Base-by-base conservation (phyloP, 2,113 vertebrate species). In the Hippocampus comes region DNA sequence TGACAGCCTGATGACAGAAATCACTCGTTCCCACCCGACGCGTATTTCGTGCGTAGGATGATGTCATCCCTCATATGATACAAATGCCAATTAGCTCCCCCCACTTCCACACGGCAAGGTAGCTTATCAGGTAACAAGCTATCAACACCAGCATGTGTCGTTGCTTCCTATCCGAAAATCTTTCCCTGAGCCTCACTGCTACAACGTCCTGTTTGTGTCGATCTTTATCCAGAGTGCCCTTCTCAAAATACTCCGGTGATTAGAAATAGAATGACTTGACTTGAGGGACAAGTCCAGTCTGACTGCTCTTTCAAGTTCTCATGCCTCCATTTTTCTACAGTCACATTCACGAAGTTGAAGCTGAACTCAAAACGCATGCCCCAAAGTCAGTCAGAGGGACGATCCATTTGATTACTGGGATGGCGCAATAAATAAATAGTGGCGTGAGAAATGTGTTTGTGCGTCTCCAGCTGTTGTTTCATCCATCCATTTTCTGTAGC, bases 141-240 rank as follows among this genome's bases (percentile, higher is more conserved):
- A 60, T 60, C 57, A 60, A 60, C 57, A 60, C 57, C 56, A 60
- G 57, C 57, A 60, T 60, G 25, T 30, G 57, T 60, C 25, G 7
- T 7, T 60, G 57, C 25, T 21, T 60, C 25, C 25, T 27, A 60
- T 60, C 57, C 2, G 25, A 6, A 60, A 60, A 60, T 60, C 25
- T 18, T 60, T 60, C 57, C 57, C 14, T 30, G 12, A 60, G 57
- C 57, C 12, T 60, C 14, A 4, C 15, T 60, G 25, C 25, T 7
- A 60, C 57, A 17, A 30, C 6, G 23, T 60, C 27, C 57, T 60
- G 57, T 60, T 60, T 60, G 25, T 60, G 57, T 60, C 18, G 57
- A 53, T 53, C 51, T 53, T 53, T 53, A 53, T 53, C 51, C 51
- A 60, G 25, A 30, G 27, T 30, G 57, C 8, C 51, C 51, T 53